These are phyloP conservation scores for Momotus momota DNA, from an alignment of 2,797 vertebrate species.

Conservation along the genomic window DNA sequence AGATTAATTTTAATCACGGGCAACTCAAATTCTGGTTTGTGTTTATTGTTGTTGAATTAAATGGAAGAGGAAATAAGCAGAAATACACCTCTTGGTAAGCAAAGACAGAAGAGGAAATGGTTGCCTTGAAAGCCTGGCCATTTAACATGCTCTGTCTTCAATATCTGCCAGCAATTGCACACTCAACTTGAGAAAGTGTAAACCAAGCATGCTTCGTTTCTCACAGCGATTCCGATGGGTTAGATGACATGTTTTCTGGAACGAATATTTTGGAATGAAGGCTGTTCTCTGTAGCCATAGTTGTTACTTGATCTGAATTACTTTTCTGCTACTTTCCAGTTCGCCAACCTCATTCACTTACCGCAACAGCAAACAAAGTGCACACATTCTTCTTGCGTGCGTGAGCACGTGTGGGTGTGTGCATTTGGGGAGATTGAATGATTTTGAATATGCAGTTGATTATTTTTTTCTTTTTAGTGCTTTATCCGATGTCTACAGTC, in stretches of 20 bases:
- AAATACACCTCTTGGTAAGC: background rate
- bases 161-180: background rate
- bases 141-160: background rate
- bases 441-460: background rate
- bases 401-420: rapidly evolving
- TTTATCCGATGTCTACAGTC: background rate
- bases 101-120: background rate
- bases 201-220: background rate
- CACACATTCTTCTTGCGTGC: rapidly evolving
- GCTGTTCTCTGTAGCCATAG: background rate
- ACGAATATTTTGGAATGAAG: background rate
- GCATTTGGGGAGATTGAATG: background rate
- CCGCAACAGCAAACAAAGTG: background rate
- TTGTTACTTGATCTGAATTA: background rate
- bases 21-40: background rate
- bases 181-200: background rate
- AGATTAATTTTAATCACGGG: background rate
- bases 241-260: background rate
- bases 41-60: background rate
- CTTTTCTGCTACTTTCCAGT: background rate
- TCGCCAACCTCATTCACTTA: background rate
- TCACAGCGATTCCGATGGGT: background rate
- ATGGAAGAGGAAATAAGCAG: background rate
- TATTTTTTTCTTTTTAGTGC: too few relatives aligned
- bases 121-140: background rate